Percentiles rank a stretch among this genome's conserved stretches.
These are phyloP conservation scores for Brachionus rotundiformis DNA, from an alignment of 1,140 invertebrate species.

Conservation along the genomic window DNA sequence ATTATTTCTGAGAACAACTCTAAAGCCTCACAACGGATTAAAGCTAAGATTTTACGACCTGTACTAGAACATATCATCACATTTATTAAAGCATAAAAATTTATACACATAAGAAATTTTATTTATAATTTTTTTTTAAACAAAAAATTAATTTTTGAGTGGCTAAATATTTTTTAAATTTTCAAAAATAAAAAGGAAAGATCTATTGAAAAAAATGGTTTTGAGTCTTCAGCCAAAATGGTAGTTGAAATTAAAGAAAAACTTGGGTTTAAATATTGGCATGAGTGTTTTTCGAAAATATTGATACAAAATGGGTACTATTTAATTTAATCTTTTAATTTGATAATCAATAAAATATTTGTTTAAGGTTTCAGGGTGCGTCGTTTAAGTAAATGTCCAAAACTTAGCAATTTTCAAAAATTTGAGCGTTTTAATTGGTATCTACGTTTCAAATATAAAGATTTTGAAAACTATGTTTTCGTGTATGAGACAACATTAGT, in stretches of 20 bases:
- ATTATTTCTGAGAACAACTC: too few relatives aligned
- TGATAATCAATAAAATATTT: background rate
- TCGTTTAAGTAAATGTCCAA: background rate
- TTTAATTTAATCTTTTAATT: background rate
- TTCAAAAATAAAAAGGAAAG: background rate
- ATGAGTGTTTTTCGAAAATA: background rate
- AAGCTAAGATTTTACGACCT: background rate
- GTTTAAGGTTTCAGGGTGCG: background rate
- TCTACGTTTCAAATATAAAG: background rate
- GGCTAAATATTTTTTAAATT: background rate
- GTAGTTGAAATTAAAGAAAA: background rate
- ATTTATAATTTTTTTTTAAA: background rate
- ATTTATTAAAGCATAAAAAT: background rate
- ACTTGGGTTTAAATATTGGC: background rate
- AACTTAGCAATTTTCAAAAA: background rate
- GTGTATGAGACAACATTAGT: background rate
- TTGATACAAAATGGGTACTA: background rate
- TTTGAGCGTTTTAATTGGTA: background rate
- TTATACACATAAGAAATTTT: background rate
- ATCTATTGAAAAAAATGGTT: background rate
- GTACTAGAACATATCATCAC: background rate
- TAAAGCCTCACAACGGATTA: background rate
- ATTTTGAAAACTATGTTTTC: background rate
- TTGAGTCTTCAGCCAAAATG: background rate
- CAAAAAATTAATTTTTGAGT: too few relatives aligned